phyloP scores from a whole-genome alignment of 2,113 vertebrate genomes.

The Sinocyclocheilus anshuiensis region DNA sequence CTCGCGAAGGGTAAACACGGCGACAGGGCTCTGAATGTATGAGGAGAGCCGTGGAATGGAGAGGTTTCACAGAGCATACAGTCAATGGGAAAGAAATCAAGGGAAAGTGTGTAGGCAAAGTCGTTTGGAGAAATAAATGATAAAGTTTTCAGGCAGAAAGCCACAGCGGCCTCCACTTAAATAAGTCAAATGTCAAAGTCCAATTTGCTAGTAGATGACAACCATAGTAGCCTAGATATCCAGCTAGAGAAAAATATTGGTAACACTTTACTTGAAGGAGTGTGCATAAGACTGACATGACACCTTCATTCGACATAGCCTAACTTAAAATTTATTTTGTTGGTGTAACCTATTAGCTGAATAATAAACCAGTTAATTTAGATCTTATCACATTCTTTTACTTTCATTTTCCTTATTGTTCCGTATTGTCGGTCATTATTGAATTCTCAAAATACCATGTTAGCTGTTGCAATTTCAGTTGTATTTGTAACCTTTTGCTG shows the following conservation, averaged over 20 bases:
- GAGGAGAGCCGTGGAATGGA: constrained; percentile 30
- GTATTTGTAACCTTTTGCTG: background rate
- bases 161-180: background rate
- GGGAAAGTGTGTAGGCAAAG: constrained; percentile 26
- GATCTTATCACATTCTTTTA: background rate
- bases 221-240: background rate
- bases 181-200: background rate
- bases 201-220: background rate
- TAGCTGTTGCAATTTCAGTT: background rate
- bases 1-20: constrained; percentile 51
- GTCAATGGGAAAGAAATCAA: constrained; percentile 55
- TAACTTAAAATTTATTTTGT: background rate
- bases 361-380: background rate
- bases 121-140: constrained; percentile 48
- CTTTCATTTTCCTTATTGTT: too few species aligned
- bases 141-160: background rate
- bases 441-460: background rate
- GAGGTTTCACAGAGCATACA: constrained; percentile 48
- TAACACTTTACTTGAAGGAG: too few species aligned
- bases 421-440: too few species aligned
- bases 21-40: constrained; percentile 54
- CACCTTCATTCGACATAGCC: background rate
- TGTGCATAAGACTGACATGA: too few species aligned
- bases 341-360: background rate
- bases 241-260: background rate